phyloP scores from a whole-genome alignment of 2,113 vertebrate species.

The Chroicocephalus ridibundus region DNA sequence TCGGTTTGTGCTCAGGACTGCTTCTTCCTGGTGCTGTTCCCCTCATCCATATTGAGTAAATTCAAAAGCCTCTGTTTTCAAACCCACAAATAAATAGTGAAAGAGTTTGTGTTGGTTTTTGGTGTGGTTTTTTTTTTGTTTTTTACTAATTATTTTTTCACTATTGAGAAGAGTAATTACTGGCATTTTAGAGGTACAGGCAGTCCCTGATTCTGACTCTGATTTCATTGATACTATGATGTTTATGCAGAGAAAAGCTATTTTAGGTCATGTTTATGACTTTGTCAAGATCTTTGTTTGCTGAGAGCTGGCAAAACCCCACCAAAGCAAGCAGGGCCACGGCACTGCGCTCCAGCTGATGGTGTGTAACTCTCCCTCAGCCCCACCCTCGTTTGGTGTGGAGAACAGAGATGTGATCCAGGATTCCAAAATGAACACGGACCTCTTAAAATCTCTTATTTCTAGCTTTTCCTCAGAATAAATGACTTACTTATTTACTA shows the following conservation, averaged over 20 bases:
- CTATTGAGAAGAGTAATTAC: not conserved
- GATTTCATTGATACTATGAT: not conserved
- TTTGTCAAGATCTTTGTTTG: not conserved
- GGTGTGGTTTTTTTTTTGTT: too few species aligned
- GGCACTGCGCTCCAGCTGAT: not conserved
- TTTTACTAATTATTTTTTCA: not conserved
- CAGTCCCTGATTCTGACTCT: not conserved
- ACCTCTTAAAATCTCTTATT: not conserved
- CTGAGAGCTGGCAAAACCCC: not conserved
- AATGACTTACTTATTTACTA: not conserved
- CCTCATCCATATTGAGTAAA: not conserved
- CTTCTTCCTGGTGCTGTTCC: not conserved
- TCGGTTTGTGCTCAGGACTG: fast-evolving
- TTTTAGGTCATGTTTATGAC: not conserved
- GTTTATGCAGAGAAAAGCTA: not conserved
- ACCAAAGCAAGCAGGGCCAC: not conserved
- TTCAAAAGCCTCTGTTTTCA: not conserved
- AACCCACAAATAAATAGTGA: not conserved
- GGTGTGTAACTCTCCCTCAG: not conserved
- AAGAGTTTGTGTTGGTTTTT: fast-evolving
- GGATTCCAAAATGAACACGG: not conserved
- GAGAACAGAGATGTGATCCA: not conserved
- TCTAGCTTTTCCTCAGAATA: not conserved
- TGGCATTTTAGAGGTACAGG: not conserved
- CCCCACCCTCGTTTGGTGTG: not conserved